Evolutionary conservation across 2,113 vertebrate genomes (phyloP).

Genomic region (Alexandromys fortis): DNA sequence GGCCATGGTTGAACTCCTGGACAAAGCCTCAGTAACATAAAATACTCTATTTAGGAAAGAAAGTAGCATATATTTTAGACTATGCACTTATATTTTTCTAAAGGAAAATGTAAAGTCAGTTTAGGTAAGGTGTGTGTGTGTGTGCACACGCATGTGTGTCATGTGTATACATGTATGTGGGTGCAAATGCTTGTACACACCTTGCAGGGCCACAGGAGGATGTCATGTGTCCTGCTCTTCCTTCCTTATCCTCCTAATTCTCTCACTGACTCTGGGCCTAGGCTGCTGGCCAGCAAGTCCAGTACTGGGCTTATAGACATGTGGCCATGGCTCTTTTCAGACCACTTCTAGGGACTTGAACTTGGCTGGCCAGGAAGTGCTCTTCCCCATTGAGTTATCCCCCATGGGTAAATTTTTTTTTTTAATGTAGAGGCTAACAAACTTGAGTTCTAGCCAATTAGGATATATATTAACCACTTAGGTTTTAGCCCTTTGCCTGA

Average conservation of each 20-base stretch:
- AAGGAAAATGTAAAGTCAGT: slow-evolving; percentile 47
- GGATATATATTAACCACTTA: slow-evolving; percentile 37
- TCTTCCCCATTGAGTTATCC: neutral
- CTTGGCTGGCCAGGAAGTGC: neutral
- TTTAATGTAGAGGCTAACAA: neutral
- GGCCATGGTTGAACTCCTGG: slow-evolving; percentile 7
- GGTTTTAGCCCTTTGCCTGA: slow-evolving; percentile 1
- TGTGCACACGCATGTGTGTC: neutral
- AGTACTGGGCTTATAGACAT: neutral
- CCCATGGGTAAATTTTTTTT: neutral
- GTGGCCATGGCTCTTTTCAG: neutral
- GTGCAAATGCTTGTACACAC: neutral
- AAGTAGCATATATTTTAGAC: neutral
- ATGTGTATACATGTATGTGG: neutral
- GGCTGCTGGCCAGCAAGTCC: too few species aligned
- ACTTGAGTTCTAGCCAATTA: slow-evolving; percentile 18
- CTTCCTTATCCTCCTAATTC: too few species aligned
- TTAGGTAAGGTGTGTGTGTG: neutral
- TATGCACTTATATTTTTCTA: slow-evolving; percentile 7
- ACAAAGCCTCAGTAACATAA: slow-evolving; percentile 28
- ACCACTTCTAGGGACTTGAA: neutral
- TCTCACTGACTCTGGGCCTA: neutral
- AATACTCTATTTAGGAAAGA: slow-evolving; percentile 41
- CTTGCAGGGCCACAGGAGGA: too few species aligned
- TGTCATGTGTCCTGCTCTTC: neutral